Evolutionary conservation across 1,140 invertebrate species (phyloP), one percentile per base, ranked within the genome.

Genomic region (Elymnias hypermnestra): DNA sequence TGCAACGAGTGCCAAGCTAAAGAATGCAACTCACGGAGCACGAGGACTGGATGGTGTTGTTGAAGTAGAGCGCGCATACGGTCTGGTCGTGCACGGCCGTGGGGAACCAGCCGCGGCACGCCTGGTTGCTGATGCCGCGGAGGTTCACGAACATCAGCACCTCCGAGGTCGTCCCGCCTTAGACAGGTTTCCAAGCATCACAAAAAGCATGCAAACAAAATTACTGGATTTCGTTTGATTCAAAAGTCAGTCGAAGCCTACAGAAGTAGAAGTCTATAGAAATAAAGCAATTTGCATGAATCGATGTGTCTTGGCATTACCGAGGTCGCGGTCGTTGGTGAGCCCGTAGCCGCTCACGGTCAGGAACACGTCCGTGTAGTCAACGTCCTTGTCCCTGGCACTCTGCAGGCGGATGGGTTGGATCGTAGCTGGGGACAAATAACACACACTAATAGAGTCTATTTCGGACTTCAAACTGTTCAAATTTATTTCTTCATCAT

Each of bases 331-430:
- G 23, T 63, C 61, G 9, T 51, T 33, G 1, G 61, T 63, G 22
- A 49, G 47, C 9, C 61, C 61, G 8, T 47, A 63, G 2, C 61
- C 61, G 47, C 61, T 63, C 21, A 60, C 61, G 22, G 49, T 46
- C 9, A 63, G 38, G 0, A 7, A n/a, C 2, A 40, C 36, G 5
- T 54, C 49, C 0, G 2, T 22, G 38, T 55, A 61, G 12, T 54
- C 36, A 8, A 43, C 31, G 40, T 51, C 45, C 19, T 47, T 64
- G 13, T 57, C 51, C 5, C 26, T 48, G 6, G 57, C 54, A 38
- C 22, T 64, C 29, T 60, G 54, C 19, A 64, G 38, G n/a, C 62
- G 53, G 9, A 38, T 40, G 0, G 57, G 57, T 25, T 60, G 57
- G 23, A 64, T 47, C 12, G 12, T 45, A 1, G 26, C 62, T 64